phyloP scores from a whole-genome alignment of 2,113 vertebrate genomes.

The Elgaria multicarinata region DNA sequence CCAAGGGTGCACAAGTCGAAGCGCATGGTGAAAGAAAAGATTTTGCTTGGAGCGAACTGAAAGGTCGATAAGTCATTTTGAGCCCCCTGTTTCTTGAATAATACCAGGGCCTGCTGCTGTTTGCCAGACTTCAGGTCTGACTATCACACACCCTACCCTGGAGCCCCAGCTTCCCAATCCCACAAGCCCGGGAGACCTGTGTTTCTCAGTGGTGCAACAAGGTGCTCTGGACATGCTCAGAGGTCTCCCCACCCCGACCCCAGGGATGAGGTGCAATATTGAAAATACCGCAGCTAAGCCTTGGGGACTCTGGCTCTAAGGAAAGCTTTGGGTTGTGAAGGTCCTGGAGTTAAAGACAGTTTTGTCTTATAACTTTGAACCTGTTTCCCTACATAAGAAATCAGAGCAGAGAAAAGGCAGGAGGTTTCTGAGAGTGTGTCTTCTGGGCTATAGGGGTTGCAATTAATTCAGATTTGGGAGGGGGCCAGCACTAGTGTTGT shows the following conservation, averaged over 20 bases:
- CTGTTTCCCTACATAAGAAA: background rate
- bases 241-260: no score
- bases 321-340: background rate
- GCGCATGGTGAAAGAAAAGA: background rate
- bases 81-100: no score
- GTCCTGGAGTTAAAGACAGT: background rate
- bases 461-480: background rate
- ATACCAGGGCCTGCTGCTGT: no score
- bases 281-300: no score
- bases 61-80: no score
- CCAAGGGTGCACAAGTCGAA: background rate
- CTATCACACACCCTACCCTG: no score
- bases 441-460: no score
- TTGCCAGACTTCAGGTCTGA: no score
- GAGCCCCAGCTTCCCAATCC: background rate
- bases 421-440: background rate
- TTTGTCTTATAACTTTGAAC: background rate
- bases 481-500: background rate
- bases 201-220: no score
- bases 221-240: background rate
- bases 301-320: background rate
- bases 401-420: no score
- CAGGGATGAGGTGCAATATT: background rate
- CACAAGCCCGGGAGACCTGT: background rate
- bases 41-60: no score